A percentile compares a stretch with the other conserved stretches of the same genome.
Evolutionary conservation across 2,888 invertebrate genomes (phyloP).

Genomic region (Dendrolimus pini): DNA sequence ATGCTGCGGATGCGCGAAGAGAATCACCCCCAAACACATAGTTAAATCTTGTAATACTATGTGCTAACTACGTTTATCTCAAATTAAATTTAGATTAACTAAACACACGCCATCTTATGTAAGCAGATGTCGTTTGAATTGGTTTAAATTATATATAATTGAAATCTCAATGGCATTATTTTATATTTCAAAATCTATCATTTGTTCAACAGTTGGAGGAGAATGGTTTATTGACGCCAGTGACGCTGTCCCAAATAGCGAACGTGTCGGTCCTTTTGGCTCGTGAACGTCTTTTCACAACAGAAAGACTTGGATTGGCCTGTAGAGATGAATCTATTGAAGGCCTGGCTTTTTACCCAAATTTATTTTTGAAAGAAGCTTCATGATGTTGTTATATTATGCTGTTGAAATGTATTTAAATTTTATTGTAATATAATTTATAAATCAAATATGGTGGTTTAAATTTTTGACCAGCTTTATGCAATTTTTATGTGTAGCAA

Average conservation of each 20-base stretch:
- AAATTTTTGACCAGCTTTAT: no score
- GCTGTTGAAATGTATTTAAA: constrained; percentile 14
- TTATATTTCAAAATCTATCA: no score
- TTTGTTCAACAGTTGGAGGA: constrained; percentile 73
- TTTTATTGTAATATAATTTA: constrained; percentile 18
- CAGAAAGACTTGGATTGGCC: constrained; percentile 90
- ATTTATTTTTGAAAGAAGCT: constrained; percentile 81
- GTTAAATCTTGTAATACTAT: no score
- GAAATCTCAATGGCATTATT: no score
- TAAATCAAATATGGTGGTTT: constrained; percentile 8
- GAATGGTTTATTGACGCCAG: constrained; percentile 86
- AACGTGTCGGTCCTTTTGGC: constrained; percentile 93
- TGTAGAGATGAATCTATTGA: constrained; percentile 98
- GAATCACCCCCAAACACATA: no score
- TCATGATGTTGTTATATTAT: constrained; percentile 25
- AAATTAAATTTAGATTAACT: no score
- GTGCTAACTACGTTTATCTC: no score
- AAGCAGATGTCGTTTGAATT: no score
- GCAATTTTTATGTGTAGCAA: no score
- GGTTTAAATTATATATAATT: no score
- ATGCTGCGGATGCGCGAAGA: no score
- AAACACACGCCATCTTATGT: no score
- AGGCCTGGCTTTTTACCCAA: constrained; percentile 95
- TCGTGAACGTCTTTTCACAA: constrained; percentile 90
- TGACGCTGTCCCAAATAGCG: constrained; percentile 88